Percentiles rank a stretch among this genome's conserved stretches.
Conservation (phyloP, 2,113 vertebrate species). For the Platichthys stellatus region DNA sequence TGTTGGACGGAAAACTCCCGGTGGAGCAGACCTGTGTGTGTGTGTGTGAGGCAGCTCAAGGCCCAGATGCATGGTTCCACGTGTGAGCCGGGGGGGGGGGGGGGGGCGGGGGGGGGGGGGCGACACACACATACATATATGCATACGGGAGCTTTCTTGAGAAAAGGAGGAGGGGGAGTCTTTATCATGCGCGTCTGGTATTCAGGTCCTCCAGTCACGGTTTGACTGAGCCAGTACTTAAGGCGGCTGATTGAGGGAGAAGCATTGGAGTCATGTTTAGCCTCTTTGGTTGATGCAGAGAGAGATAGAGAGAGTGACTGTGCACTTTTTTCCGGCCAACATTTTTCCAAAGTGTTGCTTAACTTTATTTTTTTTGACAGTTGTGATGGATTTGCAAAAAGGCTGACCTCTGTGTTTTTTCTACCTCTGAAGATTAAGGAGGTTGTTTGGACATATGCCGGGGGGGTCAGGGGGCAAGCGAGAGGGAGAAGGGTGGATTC, state of each 20-base stretch:
- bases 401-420: slow-evolving; percentile 48
- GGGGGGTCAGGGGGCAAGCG: slow-evolving; percentile 60
- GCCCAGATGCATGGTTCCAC: slow-evolving; percentile 51
- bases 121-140: slow-evolving; percentile 17
- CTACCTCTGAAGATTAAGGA: slow-evolving; percentile 63
- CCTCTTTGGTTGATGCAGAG: slow-evolving; percentile 43
- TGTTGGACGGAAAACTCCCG: slow-evolving; percentile 22
- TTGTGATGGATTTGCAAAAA: slow-evolving; percentile 37
- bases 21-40: slow-evolving; percentile 44
- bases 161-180: slow-evolving; percentile 48
- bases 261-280: slow-evolving; percentile 49
- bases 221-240: slow-evolving; percentile 61
- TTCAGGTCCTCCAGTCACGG: slow-evolving; percentile 65
- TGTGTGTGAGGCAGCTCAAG: slow-evolving; percentile 37
- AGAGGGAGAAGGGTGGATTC: slow-evolving; percentile 55
- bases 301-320: slow-evolving; percentile 1
- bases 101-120: slow-evolving; percentile 42
- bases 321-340: slow-evolving; percentile 9
- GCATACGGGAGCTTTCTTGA: slow-evolving; percentile 17
- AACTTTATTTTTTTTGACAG: neutral
- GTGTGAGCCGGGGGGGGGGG: slow-evolving; percentile 32
- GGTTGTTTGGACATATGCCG: slow-evolving; percentile 76
- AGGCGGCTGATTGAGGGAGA: slow-evolving; percentile 44
- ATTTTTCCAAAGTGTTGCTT: slow-evolving; percentile 1
- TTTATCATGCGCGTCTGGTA: slow-evolving; percentile 71